Conservation (phyloP, 53 echinoderm and acorn worm genomes). For the Antedon mediterranea region DNA sequence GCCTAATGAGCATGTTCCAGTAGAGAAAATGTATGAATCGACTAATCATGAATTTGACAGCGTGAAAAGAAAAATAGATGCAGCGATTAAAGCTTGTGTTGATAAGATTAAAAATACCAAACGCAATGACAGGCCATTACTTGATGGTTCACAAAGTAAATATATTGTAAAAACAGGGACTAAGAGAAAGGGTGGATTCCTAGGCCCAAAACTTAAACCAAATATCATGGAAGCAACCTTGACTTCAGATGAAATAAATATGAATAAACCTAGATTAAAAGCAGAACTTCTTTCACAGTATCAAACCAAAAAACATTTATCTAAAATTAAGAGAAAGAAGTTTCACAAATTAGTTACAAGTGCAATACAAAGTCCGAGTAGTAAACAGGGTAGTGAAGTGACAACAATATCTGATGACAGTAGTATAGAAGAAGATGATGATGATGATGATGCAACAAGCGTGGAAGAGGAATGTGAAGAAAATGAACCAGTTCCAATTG, state of each 20-base stretch:
- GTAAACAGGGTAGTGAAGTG: background rate
- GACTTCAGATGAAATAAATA: background rate
- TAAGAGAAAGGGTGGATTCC: background rate
- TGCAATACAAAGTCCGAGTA: background rate
- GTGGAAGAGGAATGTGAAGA: background rate
- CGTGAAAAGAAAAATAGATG: background rate
- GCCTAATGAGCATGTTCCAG: background rate
- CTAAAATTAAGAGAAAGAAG: background rate
- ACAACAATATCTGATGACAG: background rate
- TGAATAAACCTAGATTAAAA: background rate
- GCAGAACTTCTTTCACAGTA: background rate
- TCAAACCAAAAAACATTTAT: background rate
- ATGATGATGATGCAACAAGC: background rate
- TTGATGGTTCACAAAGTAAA: background rate
- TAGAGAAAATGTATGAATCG: background rate
- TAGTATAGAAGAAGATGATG: background rate
- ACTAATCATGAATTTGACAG: background rate
- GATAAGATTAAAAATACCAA: background rate
- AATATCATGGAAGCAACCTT: background rate
- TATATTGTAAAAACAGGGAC: background rate
- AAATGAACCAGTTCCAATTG: background rate
- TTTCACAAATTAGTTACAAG: background rate
- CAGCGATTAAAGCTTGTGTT: background rate
- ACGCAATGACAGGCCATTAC: background rate
- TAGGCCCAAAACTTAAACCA: background rate